A percentile compares a stretch with the other conserved stretches of the same genome.
Evolutionary conservation across 2,888 invertebrate genomes (phyloP).

Genomic region (Mechanitis messenoides): DNA sequence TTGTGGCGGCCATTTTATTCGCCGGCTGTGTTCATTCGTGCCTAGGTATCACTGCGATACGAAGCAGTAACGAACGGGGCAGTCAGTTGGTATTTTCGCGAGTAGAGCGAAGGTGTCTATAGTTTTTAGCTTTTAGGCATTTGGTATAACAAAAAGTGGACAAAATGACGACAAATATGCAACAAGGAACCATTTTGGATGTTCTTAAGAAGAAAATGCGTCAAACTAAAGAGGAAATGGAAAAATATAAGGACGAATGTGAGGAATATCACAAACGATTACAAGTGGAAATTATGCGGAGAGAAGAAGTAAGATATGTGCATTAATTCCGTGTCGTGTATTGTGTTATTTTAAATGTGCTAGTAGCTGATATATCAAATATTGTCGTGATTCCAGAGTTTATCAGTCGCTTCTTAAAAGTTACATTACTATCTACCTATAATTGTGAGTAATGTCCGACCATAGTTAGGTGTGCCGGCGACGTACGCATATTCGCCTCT

Average conservation of each 20-base stretch:
- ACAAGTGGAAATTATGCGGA: constrained; percentile 95
- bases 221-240: constrained; percentile 99
- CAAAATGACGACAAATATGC: constrained; percentile 91
- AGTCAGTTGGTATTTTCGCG: constrained; percentile 77
- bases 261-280: constrained; percentile 96
- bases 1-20: constrained; percentile 74
- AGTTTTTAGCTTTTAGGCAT: constrained; percentile 64
- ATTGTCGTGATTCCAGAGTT: constrained; percentile 44
- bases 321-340: constrained; percentile 57
- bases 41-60: constrained; percentile 72
- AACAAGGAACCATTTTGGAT: constrained; percentile 95
- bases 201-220: constrained; percentile 99
- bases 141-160: constrained; percentile 62
- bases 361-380: constrained; percentile 38
- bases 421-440: constrained; percentile 63
- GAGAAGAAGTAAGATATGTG: constrained; percentile 95
- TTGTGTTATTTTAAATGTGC: constrained; percentile 48
- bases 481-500: constrained; percentile 75
- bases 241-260: constrained; percentile 97
- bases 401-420: constrained; percentile 55
- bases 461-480: constrained; percentile 75
- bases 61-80: constrained; percentile 61
- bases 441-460: constrained; percentile 76
- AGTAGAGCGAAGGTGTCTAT: constrained; percentile 72
- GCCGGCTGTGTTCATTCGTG: constrained; percentile 74